Base-by-base conservation (phyloP, 1,140 invertebrate species). In the Drosophila bipectinata region DNA sequence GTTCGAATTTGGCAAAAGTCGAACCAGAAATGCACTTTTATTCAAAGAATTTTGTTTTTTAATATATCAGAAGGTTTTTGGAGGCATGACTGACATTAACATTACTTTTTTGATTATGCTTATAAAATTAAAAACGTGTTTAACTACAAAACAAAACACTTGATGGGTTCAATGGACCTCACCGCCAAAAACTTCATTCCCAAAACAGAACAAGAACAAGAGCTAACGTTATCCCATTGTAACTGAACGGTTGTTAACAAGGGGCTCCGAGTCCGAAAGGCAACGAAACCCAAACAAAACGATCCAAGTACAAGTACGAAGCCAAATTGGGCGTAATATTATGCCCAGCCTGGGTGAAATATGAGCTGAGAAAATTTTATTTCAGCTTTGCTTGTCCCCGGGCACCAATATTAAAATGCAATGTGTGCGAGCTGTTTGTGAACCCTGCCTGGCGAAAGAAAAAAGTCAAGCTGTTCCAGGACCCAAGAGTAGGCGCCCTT, bases 281-380 rank as follows among this genome's bases (percentile, higher is more conserved):
- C 49, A 74, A 10, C 18, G n/a, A 53, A 54, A 49, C n/a, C 26
- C 32, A 61, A 61, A 48, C 45, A 26, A 74, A 64, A 64, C 72
- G 77, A 54, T 32, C 57, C 63, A 51, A 77, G 63, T 75, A 72
- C 60, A 79, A 74, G 64, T 69, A 60, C 63, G 67, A 49, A 76
- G 68, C 81, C 81, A 87, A 85, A 85, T 85, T 85, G 82, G 82
- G 74, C 79, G 77, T 85, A 85, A 85, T 85, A 79, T 85, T 85
- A 84, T 85, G 77, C 82, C 69, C 58, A 71, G 69, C 34, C 66
- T 73, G 63, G 77, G 81, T 88, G 75, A 85, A 85, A 85, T 85
- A 85, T 87, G 78, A 85, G 82, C 82, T 85, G 82, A 85, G 82
- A 85, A 85, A 82, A 87, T 82, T 87, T 79, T 87, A 85, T 87